phyloP scores from a whole-genome alignment of 2,113 vertebrate genomes.

The Chaenocephalus aceratus region DNA sequence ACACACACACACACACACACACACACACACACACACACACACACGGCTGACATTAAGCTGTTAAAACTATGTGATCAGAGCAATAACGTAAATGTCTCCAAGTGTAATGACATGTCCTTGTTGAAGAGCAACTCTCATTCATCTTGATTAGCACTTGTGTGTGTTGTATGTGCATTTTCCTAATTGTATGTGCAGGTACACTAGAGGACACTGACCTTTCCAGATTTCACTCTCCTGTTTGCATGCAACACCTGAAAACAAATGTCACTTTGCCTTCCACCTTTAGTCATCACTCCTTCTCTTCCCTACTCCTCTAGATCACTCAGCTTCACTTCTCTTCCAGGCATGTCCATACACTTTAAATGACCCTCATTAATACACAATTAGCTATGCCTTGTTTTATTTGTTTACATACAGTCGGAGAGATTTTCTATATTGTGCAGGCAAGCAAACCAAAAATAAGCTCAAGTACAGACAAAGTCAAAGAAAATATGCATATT shows the following conservation, averaged over 20 bases:
- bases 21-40: not conserved
- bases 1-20: no score
- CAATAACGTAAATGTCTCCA: conserved; percentile 57
- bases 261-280: conserved; percentile 38
- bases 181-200: conserved; percentile 35
- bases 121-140: conserved; percentile 55
- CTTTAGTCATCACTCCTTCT: conserved; percentile 29
- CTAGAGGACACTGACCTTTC: conserved; percentile 51
- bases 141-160: conserved; percentile 53
- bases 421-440: conserved; percentile 37
- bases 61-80: conserved; percentile 35
- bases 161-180: conserved; percentile 1
- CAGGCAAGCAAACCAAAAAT: conserved; percentile 47
- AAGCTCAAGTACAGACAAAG: conserved; percentile 25
- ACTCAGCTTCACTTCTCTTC: conserved; percentile 16
- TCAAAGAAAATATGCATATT: conserved; percentile 33
- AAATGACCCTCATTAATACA: conserved; percentile 11
- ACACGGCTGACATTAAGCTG: not conserved
- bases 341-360: not conserved
- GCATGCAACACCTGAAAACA: conserved; percentile 44
- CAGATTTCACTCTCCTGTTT: conserved; percentile 36
- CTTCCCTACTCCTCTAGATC: not conserved
- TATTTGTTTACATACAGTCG: conserved; percentile 5
- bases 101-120: conserved; percentile 48
- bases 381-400: conserved; percentile 20